Evolutionary conservation across 1,140 invertebrate genomes (phyloP).

Genomic region (Drosophila truncata): DNA sequence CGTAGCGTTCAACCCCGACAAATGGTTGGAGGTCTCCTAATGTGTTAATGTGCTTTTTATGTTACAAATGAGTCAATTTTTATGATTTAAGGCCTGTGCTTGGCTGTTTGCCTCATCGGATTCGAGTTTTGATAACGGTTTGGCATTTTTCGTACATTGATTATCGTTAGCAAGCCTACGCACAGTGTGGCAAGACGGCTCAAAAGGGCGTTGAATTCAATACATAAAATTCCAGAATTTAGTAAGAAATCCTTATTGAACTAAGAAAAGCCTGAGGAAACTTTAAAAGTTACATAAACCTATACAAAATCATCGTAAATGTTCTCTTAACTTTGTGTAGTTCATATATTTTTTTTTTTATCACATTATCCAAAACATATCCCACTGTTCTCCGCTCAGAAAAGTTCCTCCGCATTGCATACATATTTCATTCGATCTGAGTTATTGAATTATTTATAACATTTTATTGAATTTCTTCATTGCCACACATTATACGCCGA

Average conservation of each 20-base stretch:
- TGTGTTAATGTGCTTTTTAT: conserved; percentile 83
- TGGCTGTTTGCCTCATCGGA: conserved; percentile 34
- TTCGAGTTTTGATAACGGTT: conserved; percentile 74
- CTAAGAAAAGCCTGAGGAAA: too few species aligned
- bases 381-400: background rate
- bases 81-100: conserved; percentile 75
- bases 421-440: conserved; percentile 39
- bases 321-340: too few species aligned
- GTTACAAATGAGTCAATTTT: conserved; percentile 84
- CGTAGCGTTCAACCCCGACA: conserved; percentile 3
- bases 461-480: conserved; percentile 75
- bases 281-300: too few species aligned
- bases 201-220: background rate
- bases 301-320: too few species aligned
- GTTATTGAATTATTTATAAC: conserved; percentile 79
- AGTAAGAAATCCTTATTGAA: too few species aligned
- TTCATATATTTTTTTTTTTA: background rate
- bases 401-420: conserved; percentile 14
- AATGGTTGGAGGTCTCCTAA: conserved; percentile 40
- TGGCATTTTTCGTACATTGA: conserved; percentile 70
- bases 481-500: conserved; percentile 56
- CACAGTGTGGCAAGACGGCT: background rate
- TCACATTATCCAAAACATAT: background rate
- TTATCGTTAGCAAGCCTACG: conserved; percentile 37
- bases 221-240: background rate